Percentiles rank a stretch among this genome's conserved stretches.
These are phyloP conservation scores for Eledona agricola DNA, from an alignment of 2,888 invertebrate species.

Conservation along the genomic window DNA sequence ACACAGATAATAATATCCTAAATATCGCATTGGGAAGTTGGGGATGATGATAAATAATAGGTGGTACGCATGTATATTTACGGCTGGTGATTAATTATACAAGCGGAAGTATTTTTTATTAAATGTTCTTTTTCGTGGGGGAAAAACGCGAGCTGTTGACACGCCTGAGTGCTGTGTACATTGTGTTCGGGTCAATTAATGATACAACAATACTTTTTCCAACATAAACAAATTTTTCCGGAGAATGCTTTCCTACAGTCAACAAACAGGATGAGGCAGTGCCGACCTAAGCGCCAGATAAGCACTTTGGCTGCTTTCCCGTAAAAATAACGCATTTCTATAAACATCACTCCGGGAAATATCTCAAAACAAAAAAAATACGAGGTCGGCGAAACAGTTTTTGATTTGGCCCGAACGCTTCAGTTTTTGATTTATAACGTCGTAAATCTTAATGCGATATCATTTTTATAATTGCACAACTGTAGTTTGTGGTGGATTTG, in stretches of 20 bases:
- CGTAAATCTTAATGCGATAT: no score
- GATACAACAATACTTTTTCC: slow-evolving; percentile 30
- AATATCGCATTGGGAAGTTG: slow-evolving; percentile 21
- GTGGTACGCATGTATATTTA: slow-evolving; percentile 27
- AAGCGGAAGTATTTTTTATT: slow-evolving; percentile 17
- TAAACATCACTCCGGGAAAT: no score
- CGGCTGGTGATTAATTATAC: slow-evolving; percentile 24
- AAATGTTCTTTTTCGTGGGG: slow-evolving; percentile 15
- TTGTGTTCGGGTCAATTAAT: slow-evolving; percentile 31
- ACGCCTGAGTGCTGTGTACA: slow-evolving; percentile 26
- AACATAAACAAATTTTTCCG: slow-evolving; percentile 31
- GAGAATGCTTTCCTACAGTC: slow-evolving; percentile 13
- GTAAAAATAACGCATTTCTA: no score
- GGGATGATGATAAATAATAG: slow-evolving; percentile 24
- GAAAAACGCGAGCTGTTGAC: slow-evolving; percentile 23
- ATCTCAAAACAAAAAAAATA: no score
- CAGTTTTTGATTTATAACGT: no score
- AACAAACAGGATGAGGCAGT: slow-evolving; percentile 32
- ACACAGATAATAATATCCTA: slow-evolving; percentile 30
- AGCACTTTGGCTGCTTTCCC: slow-evolving; percentile 29
- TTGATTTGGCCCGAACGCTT: no score
- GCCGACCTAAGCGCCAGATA: slow-evolving; percentile 30
- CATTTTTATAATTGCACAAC: no score
- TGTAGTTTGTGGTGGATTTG: no score
- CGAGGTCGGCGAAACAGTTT: no score